Conservation (phyloP, 2,113 vertebrate genomes). For the Ifrita kowaldi region DNA sequence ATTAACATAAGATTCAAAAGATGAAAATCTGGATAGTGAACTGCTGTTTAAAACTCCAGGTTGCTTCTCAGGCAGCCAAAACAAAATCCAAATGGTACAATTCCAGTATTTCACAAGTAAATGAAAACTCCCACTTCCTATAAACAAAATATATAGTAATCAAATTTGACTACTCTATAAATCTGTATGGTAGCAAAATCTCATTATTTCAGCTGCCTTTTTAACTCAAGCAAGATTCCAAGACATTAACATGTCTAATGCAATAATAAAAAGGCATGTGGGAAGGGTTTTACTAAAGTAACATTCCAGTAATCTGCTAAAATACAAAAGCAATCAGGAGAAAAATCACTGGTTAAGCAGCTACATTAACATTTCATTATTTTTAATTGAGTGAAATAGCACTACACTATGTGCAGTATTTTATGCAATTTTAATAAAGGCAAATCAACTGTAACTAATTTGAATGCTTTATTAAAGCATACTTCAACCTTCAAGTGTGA, state of each 20-base stretch:
- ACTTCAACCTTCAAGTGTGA: constrained; percentile 39
- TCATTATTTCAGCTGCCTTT: not conserved
- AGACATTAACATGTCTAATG: not conserved
- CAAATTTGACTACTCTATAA: not conserved
- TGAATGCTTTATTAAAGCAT: constrained; percentile 43
- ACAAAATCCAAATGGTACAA: not conserved
- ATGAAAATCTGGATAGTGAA: not conserved
- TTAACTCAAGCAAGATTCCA: not conserved
- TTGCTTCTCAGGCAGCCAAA: not conserved
- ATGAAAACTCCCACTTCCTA: not conserved
- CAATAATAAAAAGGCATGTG: not conserved
- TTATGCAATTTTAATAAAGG: constrained; percentile 40
- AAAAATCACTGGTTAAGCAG: constrained; percentile 32
- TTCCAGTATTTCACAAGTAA: not conserved
- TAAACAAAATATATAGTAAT: not conserved
- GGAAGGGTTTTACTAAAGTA: not conserved
- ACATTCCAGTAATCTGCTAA: constrained; percentile 15
- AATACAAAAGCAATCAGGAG: constrained; percentile 44
- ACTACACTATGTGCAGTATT: constrained; percentile 24
- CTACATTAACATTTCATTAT: constrained; percentile 61
- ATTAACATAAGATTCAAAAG: not conserved
- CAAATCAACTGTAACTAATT: constrained; percentile 49
- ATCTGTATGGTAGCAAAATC: not conserved
- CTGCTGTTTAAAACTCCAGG: not conserved
- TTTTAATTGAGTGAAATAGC: constrained; percentile 57